These are phyloP conservation scores for Tipula confusa DNA, from an alignment of 2,888 invertebrate genomes.

Conservation along the genomic window DNA sequence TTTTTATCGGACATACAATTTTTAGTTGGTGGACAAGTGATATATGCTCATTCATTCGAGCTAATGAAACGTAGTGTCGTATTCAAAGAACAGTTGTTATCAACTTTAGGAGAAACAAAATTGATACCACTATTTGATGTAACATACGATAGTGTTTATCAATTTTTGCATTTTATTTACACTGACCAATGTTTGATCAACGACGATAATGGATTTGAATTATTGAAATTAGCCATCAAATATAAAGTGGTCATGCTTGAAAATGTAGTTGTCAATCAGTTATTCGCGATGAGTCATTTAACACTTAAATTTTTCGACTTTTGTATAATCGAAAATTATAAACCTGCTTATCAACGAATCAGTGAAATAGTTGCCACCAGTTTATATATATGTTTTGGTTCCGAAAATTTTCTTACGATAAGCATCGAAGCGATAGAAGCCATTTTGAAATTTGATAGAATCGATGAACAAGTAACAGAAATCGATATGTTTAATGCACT, in stretches of 20 bases:
- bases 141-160: not conserved
- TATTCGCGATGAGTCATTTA: not conserved
- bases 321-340: not conserved
- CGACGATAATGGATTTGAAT: not conserved
- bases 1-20: not conserved
- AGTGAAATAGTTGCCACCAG: not conserved
- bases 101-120: not conserved
- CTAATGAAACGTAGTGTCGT: not conserved
- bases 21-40: not conserved
- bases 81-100: not conserved
- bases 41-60: not conserved
- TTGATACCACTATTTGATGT: not conserved
- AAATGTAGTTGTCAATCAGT: not conserved
- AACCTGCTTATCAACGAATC: not conserved
- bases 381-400: not conserved
- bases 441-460: not conserved
- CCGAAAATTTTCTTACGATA: not conserved
- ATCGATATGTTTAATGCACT: not conserved
- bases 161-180: not conserved
- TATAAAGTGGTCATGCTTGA: not conserved
- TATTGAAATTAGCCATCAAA: not conserved
- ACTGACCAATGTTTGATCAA: not conserved
- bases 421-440: not conserved
- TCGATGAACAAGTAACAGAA: not conserved
- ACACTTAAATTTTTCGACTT: not conserved